Percentiles rank a stretch among this genome's conserved stretches.
Conservation (phyloP, 2,797 vertebrate genomes). For the Myotis daubentonii region DNA sequence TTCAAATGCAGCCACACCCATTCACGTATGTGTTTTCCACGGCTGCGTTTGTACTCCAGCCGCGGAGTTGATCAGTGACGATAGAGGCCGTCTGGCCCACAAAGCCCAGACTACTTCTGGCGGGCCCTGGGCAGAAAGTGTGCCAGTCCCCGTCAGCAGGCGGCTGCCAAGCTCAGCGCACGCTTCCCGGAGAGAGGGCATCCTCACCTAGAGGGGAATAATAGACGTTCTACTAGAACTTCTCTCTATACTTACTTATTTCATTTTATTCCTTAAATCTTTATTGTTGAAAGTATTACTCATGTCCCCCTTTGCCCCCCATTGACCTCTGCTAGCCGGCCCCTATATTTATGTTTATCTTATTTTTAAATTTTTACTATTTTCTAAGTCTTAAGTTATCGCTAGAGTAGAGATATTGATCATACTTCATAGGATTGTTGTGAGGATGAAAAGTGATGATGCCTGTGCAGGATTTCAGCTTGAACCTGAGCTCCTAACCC, state of each 20-base stretch:
- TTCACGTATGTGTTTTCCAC: neutral
- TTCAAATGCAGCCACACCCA: neutral
- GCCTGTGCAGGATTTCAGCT: neutral
- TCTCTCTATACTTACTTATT: neutral
- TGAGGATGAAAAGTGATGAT: neutral
- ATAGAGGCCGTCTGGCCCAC: neutral
- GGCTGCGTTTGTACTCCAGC: neutral
- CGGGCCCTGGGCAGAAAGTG: neutral
- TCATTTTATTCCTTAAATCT: no score
- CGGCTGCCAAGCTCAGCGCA: neutral
- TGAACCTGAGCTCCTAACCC: neutral
- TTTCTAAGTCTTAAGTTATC: neutral
- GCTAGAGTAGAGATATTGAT: neutral
- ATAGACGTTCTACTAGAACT: neutral
- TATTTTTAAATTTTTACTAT: neutral
- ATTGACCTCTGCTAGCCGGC: no score
- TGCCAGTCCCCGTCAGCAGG: neutral
- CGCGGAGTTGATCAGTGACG: neutral
- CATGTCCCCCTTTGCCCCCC: no score
- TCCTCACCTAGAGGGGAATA: neutral
- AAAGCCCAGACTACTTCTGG: neutral
- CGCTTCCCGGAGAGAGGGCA: accelerated
- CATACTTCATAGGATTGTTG: neutral
- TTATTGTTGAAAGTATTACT: no score
- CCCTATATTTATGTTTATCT: neutral